Conservation (phyloP, 2,888 invertebrate species). For the Clepsis dumicolana region DNA sequence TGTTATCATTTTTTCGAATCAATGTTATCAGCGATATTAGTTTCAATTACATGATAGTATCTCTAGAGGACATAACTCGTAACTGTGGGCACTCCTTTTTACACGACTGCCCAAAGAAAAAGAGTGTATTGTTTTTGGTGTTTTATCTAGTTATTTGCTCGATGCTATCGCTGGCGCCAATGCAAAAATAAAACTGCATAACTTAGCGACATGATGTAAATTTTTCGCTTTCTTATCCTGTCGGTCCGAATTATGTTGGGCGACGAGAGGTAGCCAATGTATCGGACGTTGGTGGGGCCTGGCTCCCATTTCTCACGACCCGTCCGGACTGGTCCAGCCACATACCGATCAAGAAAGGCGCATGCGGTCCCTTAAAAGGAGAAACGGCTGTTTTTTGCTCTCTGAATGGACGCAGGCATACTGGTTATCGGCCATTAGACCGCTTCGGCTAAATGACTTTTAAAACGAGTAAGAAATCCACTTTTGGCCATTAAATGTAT, state of each 20-base stretch:
- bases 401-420: slow-evolving; percentile 55
- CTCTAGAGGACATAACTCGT: slow-evolving; percentile 14
- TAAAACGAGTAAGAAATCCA: slow-evolving; percentile 23
- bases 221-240: slow-evolving; percentile 38
- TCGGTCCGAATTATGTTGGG: slow-evolving; percentile 29
- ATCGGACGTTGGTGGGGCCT: slow-evolving; percentile 42
- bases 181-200: slow-evolving; percentile 12
- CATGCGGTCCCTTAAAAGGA: slow-evolving; percentile 76
- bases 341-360: slow-evolving; percentile 81
- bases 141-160: neutral
- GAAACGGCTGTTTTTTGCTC: slow-evolving; percentile 73
- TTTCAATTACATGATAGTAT: slow-evolving; percentile 33
- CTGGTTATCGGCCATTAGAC: slow-evolving; percentile 61
- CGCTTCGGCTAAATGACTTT: slow-evolving; percentile 44
- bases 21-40: slow-evolving; percentile 29
- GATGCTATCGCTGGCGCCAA: slow-evolving; percentile 8
- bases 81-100: slow-evolving; percentile 15
- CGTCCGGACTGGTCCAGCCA: slow-evolving; percentile 71
- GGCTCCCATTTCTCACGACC: slow-evolving; percentile 81
- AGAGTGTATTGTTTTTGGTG: too few species aligned
- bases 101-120: too few species aligned
- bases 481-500: slow-evolving; percentile 23
- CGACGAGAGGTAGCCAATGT: slow-evolving; percentile 18
- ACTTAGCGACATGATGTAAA: slow-evolving; percentile 28
- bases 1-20: slow-evolving; percentile 30